Evolutionary conservation across 2,888 invertebrate species (phyloP).

Genomic region (Taenaris catops): DNA sequence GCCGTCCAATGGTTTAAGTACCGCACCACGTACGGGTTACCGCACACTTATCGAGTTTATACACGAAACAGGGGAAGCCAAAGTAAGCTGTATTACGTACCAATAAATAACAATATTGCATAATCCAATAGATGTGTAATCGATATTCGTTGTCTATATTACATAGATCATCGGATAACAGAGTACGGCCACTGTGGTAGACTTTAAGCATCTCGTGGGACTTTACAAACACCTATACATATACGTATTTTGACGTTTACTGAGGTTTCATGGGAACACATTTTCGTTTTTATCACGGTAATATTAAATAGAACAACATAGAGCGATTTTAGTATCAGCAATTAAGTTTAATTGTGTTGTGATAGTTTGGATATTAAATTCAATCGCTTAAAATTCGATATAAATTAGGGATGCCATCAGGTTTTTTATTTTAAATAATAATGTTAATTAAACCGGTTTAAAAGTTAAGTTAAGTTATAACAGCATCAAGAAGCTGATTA

Average conservation of each 20-base stretch:
- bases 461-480: too few species aligned
- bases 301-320: slow-evolving; percentile 13
- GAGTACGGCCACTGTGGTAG: slow-evolving; percentile 59
- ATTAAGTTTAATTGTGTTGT: slow-evolving; percentile 5
- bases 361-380: slow-evolving; percentile 15
- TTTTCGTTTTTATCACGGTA: slow-evolving; percentile 39
- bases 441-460: too few species aligned
- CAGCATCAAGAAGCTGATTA: too few species aligned
- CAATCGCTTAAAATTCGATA: slow-evolving; percentile 1
- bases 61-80: slow-evolving; percentile 8
- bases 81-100: slow-evolving; percentile 9
- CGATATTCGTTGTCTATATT: slow-evolving; percentile 33
- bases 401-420: not conserved
- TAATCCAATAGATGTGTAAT: slow-evolving; percentile 19
- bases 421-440: too few species aligned
- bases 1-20: slow-evolving; percentile 27
- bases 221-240: slow-evolving; percentile 31
- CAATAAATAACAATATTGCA: slow-evolving; percentile 17
- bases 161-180: slow-evolving; percentile 50
- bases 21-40: slow-evolving; percentile 23
- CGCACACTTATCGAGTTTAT: slow-evolving; percentile 21
- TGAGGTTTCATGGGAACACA: slow-evolving; percentile 54
- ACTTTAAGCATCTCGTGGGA: slow-evolving; percentile 50
- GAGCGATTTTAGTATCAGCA: slow-evolving; percentile 5
- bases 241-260: slow-evolving; percentile 47